Evolutionary conservation across 2,113 vertebrate genomes (phyloP).

Genomic region (Ptilorrhoa leucosticta): DNA sequence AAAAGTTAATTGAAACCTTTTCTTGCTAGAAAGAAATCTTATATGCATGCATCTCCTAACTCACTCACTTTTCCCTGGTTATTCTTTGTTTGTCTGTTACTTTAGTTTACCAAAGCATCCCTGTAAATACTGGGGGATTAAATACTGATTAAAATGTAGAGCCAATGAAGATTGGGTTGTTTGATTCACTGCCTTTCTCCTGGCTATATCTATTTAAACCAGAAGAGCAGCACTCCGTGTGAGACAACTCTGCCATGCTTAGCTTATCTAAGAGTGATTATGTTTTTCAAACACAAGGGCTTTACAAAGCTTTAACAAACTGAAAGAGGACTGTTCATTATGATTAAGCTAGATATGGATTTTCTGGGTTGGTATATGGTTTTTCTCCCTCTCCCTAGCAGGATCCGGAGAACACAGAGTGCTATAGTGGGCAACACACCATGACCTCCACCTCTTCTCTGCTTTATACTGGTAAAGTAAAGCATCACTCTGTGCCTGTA

Average conservation of each 20-base stretch:
- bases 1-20: not conserved
- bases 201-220: not conserved
- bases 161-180: not conserved
- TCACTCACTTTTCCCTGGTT: not conserved
- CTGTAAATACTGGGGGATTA: not conserved
- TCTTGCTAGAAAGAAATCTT: not conserved
- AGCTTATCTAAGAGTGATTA: not conserved
- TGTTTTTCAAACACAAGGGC: not conserved
- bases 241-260: not conserved
- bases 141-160: not conserved
- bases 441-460: not conserved
- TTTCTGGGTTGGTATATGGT: not conserved
- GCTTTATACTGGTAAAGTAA: not conserved
- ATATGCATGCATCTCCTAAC: not conserved
- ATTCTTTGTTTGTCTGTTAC: not conserved
- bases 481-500: not conserved
- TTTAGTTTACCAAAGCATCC: not conserved
- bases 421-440: not conserved
- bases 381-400: not conserved
- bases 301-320: not conserved
- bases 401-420: not conserved
- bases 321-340: not conserved
- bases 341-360: not conserved
- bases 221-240: not conserved
- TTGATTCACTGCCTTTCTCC: not conserved